Percentiles rank a stretch among this genome's conserved stretches.
phyloP scores from a whole-genome alignment of 2,113 vertebrate genomes.

The Oxygymnocypris stewartii region DNA sequence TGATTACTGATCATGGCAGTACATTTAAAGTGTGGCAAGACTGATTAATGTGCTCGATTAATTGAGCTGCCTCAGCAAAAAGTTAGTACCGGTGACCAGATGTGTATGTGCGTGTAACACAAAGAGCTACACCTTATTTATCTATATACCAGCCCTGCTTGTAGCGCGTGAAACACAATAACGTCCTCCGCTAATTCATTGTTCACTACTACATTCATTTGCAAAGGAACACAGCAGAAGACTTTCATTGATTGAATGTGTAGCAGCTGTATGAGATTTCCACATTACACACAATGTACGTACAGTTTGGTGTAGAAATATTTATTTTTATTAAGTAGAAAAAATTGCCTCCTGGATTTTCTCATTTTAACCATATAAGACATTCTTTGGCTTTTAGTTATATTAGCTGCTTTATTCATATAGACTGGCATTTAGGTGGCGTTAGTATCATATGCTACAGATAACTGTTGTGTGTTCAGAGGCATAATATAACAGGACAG shows the following conservation, averaged over 20 bases:
- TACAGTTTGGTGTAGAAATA: not conserved
- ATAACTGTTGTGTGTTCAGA: not conserved
- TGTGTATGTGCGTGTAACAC: not conserved
- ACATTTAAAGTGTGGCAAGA: slow-evolving; percentile 59
- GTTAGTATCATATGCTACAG: not conserved
- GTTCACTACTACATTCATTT: not conserved
- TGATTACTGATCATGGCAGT: slow-evolving; percentile 64
- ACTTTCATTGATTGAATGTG: not conserved
- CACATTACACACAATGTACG: not conserved
- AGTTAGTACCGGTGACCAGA: not conserved
- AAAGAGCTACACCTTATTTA: not conserved
- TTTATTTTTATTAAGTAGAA: not conserved
- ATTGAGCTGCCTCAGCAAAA: slow-evolving; percentile 29
- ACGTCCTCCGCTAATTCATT: not conserved
- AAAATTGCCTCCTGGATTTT: not conserved
- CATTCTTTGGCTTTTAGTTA: not conserved
- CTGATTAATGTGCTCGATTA: slow-evolving; percentile 29
- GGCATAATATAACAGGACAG: not conserved
- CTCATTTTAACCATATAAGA: not conserved
- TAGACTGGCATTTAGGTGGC: too few relatives aligned
- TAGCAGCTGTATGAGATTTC: not conserved
- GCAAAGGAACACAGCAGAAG: not conserved
- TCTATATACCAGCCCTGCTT: not conserved
- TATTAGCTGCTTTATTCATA: not conserved
- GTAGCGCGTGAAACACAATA: not conserved